phyloP scores from a whole-genome alignment of 2,113 vertebrate genomes.

The Megaptera novaeangliae region DNA sequence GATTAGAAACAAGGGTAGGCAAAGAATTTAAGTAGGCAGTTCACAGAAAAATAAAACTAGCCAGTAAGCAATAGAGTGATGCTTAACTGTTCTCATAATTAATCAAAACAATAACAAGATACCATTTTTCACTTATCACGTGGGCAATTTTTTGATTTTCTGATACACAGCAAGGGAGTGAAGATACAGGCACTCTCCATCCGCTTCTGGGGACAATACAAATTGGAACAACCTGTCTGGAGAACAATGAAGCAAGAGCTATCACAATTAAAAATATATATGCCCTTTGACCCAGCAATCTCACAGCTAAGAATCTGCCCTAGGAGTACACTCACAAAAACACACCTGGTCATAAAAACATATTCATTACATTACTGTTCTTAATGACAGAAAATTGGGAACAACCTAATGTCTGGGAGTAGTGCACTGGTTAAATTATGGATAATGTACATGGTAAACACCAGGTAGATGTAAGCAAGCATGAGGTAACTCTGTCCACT shows the following conservation, averaged over 20 bases:
- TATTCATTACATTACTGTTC: background rate
- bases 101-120: slow-evolving; percentile 1
- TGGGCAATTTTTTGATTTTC: background rate
- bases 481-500: background rate
- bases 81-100: background rate
- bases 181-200: background rate
- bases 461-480: background rate
- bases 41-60: background rate
- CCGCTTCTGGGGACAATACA: background rate
- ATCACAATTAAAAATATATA: background rate
- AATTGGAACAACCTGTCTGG: background rate
- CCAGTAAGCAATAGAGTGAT: background rate
- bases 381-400: background rate
- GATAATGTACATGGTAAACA: background rate
- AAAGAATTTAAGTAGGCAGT: background rate
- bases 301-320: background rate
- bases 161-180: background rate
- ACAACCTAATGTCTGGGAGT: background rate
- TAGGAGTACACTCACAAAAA: background rate
- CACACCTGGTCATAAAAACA: background rate
- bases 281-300: too few relatives aligned
- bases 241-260: background rate
- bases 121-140: background rate
- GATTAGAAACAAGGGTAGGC: too few relatives aligned
- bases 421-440: background rate